Conservation (phyloP, 2,888 invertebrate genomes). For the Elmis aenea region DNA sequence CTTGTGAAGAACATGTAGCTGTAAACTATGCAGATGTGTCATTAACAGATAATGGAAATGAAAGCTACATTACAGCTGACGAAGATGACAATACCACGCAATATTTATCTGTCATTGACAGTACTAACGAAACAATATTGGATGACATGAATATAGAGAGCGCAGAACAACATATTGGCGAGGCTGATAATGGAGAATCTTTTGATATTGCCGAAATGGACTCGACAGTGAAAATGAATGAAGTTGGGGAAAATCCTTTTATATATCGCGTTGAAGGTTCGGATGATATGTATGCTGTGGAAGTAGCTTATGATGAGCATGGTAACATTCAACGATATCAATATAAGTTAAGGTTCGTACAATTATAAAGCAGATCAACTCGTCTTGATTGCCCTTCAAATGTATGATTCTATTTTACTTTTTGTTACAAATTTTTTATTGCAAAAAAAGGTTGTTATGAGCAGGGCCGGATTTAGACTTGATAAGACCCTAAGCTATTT, state of each 20-base stretch:
- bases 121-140: conserved; percentile 30
- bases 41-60: conserved; percentile 34
- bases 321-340: conserved; percentile 44
- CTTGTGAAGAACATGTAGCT: conserved; percentile 18
- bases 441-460: background rate
- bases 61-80: conserved; percentile 36
- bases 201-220: conserved; percentile 14
- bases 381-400: conserved; percentile 4
- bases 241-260: conserved; percentile 27
- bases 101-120: conserved; percentile 40
- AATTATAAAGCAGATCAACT: too few species aligned
- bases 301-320: conserved; percentile 40
- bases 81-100: conserved; percentile 34
- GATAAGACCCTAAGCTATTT: too few species aligned
- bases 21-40: conserved; percentile 22
- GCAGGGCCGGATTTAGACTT: too few species aligned
- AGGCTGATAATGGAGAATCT: conserved; percentile 22
- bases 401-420: background rate
- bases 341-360: conserved; percentile 39
- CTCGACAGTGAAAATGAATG: conserved; percentile 18
- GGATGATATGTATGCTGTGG: conserved; percentile 42
- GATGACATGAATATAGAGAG: conserved; percentile 30
- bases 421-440: background rate
- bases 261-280: conserved; percentile 41
- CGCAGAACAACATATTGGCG: conserved; percentile 18